phyloP scores from a whole-genome alignment of 2,888 invertebrate species.

The Habrosyne pyritoides region DNA sequence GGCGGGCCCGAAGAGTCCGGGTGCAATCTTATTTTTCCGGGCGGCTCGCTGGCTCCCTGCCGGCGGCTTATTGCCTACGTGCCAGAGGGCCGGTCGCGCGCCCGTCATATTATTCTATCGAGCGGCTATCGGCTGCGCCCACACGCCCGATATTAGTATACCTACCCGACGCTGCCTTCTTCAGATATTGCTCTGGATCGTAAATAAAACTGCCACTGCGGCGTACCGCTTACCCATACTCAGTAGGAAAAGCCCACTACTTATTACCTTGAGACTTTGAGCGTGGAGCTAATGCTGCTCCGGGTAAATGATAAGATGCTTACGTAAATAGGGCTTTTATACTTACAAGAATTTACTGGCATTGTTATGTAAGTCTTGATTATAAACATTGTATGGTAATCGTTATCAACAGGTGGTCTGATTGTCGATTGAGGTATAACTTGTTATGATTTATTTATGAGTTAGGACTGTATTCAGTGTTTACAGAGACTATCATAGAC shows the following conservation, averaged over 20 bases:
- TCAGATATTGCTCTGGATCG: constrained; percentile 75
- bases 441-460: background rate
- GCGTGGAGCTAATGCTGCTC: constrained; percentile 8
- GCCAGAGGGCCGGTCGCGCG: constrained; percentile 69
- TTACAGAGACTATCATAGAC: background rate
- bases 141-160: constrained; percentile 79
- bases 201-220: constrained; percentile 73
- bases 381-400: background rate
- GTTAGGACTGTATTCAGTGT: background rate
- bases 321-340: constrained; percentile 7
- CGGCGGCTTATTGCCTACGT: constrained; percentile 83
- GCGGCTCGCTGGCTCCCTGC: constrained; percentile 69
- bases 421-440: background rate
- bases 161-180: constrained; percentile 70
- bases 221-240: constrained; percentile 41
- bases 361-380: constrained; percentile 3
- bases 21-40: constrained; percentile 80
- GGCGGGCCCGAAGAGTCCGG: constrained; percentile 50
- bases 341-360: background rate
- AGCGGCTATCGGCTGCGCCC: constrained; percentile 74
- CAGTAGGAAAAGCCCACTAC: constrained; percentile 42
- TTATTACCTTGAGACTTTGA: constrained; percentile 56
- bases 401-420: background rate
- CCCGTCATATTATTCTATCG: constrained; percentile 82
- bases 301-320: constrained; percentile 10